A percentile compares a stretch with the other conserved stretches of the same genome.
Conservation (phyloP, 1,140 invertebrate genomes). For the Magallana angulata region DNA sequence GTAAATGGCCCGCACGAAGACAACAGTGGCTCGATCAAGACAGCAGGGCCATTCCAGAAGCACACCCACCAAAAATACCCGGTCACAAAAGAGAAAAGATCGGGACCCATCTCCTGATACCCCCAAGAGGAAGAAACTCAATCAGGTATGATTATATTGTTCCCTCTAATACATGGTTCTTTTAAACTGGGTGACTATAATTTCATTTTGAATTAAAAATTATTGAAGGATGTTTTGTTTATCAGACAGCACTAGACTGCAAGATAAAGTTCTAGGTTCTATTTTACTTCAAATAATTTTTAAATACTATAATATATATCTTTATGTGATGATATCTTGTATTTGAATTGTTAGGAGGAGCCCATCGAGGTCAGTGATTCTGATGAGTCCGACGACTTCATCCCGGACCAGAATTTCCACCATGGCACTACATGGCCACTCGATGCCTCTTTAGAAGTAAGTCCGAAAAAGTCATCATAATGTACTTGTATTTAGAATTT, state of each 20-base stretch:
- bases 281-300: too few relatives aligned
- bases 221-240: too few relatives aligned
- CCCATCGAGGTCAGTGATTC: neutral
- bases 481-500: too few relatives aligned
- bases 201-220: too few relatives aligned
- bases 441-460: slow-evolving; percentile 44
- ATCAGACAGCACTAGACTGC: too few relatives aligned
- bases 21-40: neutral
- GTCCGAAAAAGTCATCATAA: too few relatives aligned
- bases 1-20: slow-evolving; percentile 34
- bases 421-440: slow-evolving; percentile 51
- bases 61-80: neutral
- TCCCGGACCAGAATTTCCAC: neutral
- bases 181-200: too few relatives aligned
- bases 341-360: neutral
- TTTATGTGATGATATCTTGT: too few relatives aligned
- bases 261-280: too few relatives aligned
- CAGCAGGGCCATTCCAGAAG: neutral
- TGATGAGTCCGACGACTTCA: neutral
- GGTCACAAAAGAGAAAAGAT: neutral
- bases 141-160: neutral
- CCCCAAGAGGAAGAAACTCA: neutral
- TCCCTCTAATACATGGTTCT: too few relatives aligned
- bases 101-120: neutral
- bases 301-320: too few relatives aligned